Conservation (phyloP, 2,797 vertebrate genomes). For the Gambusia yucatana region DNA sequence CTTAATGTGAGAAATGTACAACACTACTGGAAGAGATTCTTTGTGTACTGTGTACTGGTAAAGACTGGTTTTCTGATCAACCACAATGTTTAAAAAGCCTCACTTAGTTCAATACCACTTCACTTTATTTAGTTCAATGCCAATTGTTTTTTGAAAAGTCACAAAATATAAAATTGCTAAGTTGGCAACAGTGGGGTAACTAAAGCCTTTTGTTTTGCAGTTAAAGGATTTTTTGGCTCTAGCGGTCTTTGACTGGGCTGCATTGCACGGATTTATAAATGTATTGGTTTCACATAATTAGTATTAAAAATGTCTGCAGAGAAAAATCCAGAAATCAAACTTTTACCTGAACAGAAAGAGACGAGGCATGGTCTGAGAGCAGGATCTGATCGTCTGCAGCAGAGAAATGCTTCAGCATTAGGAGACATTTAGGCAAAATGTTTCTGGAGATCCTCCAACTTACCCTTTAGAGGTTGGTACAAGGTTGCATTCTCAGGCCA, state of each 20-base stretch:
- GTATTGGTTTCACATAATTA: neutral
- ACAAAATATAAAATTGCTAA: neutral
- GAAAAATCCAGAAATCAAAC: neutral
- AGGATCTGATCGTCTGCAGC: slow-evolving; percentile 93
- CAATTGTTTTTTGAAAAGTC: neutral
- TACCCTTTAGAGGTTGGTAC: slow-evolving; percentile 94
- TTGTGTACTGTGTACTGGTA: no score
- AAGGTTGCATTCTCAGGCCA: slow-evolving; percentile 96
- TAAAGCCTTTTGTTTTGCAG: neutral
- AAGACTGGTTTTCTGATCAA: no score
- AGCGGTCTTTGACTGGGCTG: neutral
- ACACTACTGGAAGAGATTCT: neutral
- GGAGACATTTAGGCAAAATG: neutral
- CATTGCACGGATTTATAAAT: neutral
- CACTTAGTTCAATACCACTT: no score
- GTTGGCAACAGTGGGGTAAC: neutral
- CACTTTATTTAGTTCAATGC: no score
- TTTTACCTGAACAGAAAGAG: slow-evolving; percentile 95
- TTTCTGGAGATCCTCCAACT: slow-evolving; percentile 11
- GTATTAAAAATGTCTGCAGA: neutral
- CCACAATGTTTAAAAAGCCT: no score
- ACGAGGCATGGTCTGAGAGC: slow-evolving; percentile 95
- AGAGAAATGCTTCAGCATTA: neutral
- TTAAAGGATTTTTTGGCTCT: no score
- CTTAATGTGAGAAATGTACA: neutral